Conservation (phyloP, 2,113 vertebrate genomes). For the Sorex araneus region DNA sequence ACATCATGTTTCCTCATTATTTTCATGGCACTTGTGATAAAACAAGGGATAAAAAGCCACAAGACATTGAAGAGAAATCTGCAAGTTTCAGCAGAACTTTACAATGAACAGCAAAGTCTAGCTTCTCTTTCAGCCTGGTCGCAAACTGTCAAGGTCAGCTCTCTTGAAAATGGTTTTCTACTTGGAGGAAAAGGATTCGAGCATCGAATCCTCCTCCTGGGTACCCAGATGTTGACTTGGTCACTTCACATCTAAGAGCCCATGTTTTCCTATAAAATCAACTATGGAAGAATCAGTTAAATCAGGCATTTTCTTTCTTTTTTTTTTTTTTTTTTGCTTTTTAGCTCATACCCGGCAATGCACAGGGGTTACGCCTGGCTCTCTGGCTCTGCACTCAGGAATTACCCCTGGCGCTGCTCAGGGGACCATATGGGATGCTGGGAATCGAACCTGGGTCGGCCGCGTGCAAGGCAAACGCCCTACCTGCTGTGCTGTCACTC, state of each 20-base stretch:
- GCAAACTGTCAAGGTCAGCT: neutral
- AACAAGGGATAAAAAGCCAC: neutral
- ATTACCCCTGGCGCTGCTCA: too few relatives aligned
- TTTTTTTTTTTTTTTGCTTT: too few relatives aligned
- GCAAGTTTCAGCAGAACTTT: slow-evolving; percentile 17
- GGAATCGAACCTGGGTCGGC: too few relatives aligned
- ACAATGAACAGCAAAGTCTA: neutral
- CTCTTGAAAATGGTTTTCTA: neutral
- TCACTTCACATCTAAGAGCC: neutral
- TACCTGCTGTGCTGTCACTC: too few relatives aligned
- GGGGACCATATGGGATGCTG: too few relatives aligned
- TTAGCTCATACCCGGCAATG: too few relatives aligned
- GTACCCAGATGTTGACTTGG: neutral
- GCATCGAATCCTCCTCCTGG: neutral
- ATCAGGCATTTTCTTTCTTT: neutral
- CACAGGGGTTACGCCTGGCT: too few relatives aligned
- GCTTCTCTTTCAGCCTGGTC: neutral
- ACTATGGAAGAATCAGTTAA: neutral
- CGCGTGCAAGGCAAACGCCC: too few relatives aligned
- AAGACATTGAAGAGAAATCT: neutral
- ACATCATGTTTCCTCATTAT: neutral
- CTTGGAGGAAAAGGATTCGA: neutral
- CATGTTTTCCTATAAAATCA: neutral
- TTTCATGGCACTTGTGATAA: neutral
- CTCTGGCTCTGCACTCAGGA: too few relatives aligned